Base-by-base conservation (phyloP, 2,888 invertebrate genomes). In the Cataglyphis livida region DNA sequence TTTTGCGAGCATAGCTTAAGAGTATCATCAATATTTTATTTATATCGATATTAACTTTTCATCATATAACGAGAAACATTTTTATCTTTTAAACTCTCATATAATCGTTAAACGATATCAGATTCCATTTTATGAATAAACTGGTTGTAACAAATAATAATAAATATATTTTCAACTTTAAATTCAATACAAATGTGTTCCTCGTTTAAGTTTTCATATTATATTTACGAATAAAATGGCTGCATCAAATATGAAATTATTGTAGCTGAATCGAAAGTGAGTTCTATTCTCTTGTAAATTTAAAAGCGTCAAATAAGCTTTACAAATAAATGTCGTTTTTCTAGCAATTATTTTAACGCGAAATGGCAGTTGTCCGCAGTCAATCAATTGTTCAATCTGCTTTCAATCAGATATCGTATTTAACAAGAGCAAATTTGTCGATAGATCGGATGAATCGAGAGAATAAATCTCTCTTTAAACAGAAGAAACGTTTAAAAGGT, bases 391-490 rank as follows among this genome's bases (percentile, higher is more conserved):
- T 35, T 44, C 12, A 12, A 48, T 44, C 35, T 51, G 15, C 68
- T 74, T 79, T 59, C 35, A 35, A 78, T 12, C 18, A 61, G 44
- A 70, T 44, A 78, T 79, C 1, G 44, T 71, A 59, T 70, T 78
- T 78, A 79, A 71, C 57, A 59, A 78, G 71, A 54, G 9, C 18
- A 71, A 79, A 79, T 79, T 71, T 61, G 12, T 35, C 32, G 44
- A 70, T 35, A 70, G 35, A 44, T 35, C 35, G 35, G 32, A 71
- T 44, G 25, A 44, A 54, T 44, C 2, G 5, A 15, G n/a, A 65
- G 12, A 78, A 61, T 59, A 25, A 48, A 71, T 70, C 32, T 76
- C 41, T 57, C 38, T 15, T 3, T 41, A 59, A 51, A 54, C 1
- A 12, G 51, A 41, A 51, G 48, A 74, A 57, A 59, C 25, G 12